These are phyloP conservation scores for Prochilodus magdalenae DNA, from an alignment of 2,113 vertebrate species.

Conservation along the genomic window DNA sequence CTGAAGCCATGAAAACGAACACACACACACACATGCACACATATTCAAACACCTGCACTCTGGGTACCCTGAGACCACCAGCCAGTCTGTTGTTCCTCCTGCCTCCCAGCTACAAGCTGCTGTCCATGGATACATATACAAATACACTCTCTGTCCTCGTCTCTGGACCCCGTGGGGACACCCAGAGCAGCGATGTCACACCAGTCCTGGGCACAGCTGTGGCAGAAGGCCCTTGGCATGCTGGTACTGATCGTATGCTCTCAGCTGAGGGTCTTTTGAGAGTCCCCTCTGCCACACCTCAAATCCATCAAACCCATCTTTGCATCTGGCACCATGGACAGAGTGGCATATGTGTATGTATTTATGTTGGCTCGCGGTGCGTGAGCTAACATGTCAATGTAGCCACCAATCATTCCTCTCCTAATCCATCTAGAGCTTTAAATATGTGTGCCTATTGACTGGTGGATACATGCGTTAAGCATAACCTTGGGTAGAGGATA, in stretches of 20 bases:
- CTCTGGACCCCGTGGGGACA: slow-evolving; percentile 59
- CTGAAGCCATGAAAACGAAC: background rate
- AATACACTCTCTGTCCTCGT: slow-evolving; percentile 46
- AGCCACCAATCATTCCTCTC: slow-evolving; percentile 32
- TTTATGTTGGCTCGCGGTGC: slow-evolving; percentile 18
- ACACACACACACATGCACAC: background rate
- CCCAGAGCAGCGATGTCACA: slow-evolving; percentile 56
- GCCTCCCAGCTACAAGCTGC: slow-evolving; percentile 48
- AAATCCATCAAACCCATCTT: slow-evolving; percentile 38
- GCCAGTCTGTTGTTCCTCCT: slow-evolving; percentile 57
- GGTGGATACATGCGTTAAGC: background rate
- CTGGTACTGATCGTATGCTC: slow-evolving; percentile 48
- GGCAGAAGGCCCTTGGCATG: slow-evolving; percentile 55
- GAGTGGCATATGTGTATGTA: slow-evolving; percentile 22
- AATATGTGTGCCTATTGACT: background rate
- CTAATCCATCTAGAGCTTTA: slow-evolving; percentile 25
- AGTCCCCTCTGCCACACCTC: slow-evolving; percentile 30
- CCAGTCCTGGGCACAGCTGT: slow-evolving; percentile 71
- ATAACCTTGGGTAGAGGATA: background rate
- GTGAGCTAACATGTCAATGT: slow-evolving; percentile 48
- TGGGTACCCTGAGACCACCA: slow-evolving; percentile 65
- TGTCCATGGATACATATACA: slow-evolving; percentile 29
- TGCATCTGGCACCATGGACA: slow-evolving; percentile 36
- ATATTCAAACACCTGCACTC: slow-evolving; percentile 63
- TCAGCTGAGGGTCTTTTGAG: slow-evolving; percentile 59